Evolutionary conservation across 2,888 invertebrate species (phyloP), one percentile per base, ranked within the genome.

Genomic region (Diadromus collaris): DNA sequence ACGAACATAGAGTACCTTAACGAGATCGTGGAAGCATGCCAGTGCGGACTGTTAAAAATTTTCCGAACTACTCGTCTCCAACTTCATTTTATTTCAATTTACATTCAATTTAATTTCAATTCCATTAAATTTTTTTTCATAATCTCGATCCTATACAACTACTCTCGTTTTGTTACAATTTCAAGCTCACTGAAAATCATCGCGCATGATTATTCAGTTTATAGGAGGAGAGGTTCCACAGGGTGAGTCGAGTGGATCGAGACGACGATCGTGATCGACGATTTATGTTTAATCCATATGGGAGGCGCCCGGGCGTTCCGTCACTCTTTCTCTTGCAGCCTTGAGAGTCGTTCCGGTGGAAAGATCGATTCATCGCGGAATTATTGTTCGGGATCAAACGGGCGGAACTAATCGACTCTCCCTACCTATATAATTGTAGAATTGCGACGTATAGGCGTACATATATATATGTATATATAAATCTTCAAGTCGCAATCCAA

Each of bases 381-480:
- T 76, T 74, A 80, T 86, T 86, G 86, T 86, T 83, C 80, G 56
- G 78, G 80, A 76, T 81, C 85, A 86, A 85, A 84, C 85, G 83
- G 83, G 83, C 86, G 85, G 82, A 84, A 86, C 83, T 85, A 86
- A 86, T 86, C 86, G 84, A 83, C 76, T 64, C 75, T 51, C 68
- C 29, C 56, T 67, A 56, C 64, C 60, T 4, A 4, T 13, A 34
- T 34, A 2, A 9, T 1, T 34, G 5, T 10, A 34, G 7, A 10
- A n/a, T n/a, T n/a, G n/a, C n/a, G n/a, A n/a, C n/a, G n/a, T 34
- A 32, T 32, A 34, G 7, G 10, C 4, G 10, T 10, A 34, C 1
- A 34, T 1, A 34, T 10, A 34, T 10, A 34, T 10, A 34, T 10
- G 10, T 10, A 34, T 10, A 38, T 13, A 38, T 4, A 38, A 4